Base-by-base conservation (phyloP, 2,113 vertebrate species). In the Jacana jacana region DNA sequence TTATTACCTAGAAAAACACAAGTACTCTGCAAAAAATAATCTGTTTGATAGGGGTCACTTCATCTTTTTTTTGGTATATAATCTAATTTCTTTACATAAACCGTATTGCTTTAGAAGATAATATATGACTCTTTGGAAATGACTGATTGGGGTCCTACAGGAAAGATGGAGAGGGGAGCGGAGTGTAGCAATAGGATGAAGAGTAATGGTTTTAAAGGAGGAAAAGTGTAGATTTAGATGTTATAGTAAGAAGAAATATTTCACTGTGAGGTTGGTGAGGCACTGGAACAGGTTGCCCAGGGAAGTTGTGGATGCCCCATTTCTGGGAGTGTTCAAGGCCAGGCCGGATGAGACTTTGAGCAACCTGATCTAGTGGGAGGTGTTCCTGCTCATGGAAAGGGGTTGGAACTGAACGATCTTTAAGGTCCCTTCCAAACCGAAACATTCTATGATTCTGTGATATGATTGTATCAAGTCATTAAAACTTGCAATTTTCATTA, bases 261-360 rank as follows among this genome's bases (percentile, higher is more conserved):
- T 52, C 49, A 8, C 17, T 31, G 1, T 64, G 27, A 58, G 6
- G 11, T 7, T 31, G 6, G 6, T 58, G 35, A 69, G 39, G 2
- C 13, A 33, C 23, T 49, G 31, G 4, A 11, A 60, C 16, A 60
- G 4, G 6, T 37, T 84, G 1, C 10, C n/a, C 17, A 68, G 16
- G 44, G 10, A 72, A 42, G 4, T 0, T 68, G 15, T n/a, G 25
- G 13, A 6, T 64, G 12, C 0, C 5, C 3, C 14, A 1, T 60
- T 4, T 14, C 7, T 82, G 44, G 11, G 31, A 71, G 1, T 13
- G 4, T 35, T 89, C 7, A 49, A 49, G 57, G 3, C 4, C 18
- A 80, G 15, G 27, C 6, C 31, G 27, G 17, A 44, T 4, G 5
- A 1, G 20, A 1, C 11, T 83, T 44, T 27, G 23, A 54, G 63